Percentiles rank a stretch among this genome's conserved stretches.
Conservation (phyloP, 2,888 invertebrate genomes). For the Ctenicera cuprea region DNA sequence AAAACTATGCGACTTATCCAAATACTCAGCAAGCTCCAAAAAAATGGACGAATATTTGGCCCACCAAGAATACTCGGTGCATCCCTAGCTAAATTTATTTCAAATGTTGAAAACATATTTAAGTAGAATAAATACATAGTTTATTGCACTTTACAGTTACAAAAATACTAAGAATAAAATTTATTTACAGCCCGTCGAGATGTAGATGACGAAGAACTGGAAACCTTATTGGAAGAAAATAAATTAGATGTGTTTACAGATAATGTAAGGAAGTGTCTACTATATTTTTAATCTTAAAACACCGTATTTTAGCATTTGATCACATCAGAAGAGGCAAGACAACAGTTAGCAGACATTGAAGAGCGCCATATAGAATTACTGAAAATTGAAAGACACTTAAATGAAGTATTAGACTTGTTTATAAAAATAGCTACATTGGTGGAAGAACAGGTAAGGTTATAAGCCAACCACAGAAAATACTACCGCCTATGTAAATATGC, state of each 20-base stretch:
- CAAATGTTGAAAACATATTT: too few relatives aligned
- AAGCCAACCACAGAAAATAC: background rate
- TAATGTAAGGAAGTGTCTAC: constrained; percentile 70
- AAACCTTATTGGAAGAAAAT: constrained; percentile 69
- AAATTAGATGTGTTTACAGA: constrained; percentile 73
- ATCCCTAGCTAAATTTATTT: too few relatives aligned
- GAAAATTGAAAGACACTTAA: constrained; percentile 86
- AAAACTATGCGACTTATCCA: too few relatives aligned
- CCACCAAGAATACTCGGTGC: too few relatives aligned
- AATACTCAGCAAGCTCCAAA: too few relatives aligned
- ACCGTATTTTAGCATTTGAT: constrained; percentile 79
- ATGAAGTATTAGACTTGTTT: constrained; percentile 88
- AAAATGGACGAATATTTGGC: too few relatives aligned
- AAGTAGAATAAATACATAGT: too few relatives aligned
- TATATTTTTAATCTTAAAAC: background rate
- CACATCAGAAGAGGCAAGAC: constrained; percentile 85
- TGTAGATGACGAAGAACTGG: constrained; percentile 67
- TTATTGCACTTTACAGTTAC: too few relatives aligned
- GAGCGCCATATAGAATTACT: constrained; percentile 87
- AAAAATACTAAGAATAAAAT: too few relatives aligned
- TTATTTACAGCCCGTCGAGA: constrained; percentile 36
- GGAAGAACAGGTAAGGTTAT: constrained; percentile 79
- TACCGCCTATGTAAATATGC: too few relatives aligned
- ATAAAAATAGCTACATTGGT: constrained; percentile 88
- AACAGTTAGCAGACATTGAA: constrained; percentile 86